These are phyloP conservation scores for Anguilla rostrata DNA, from an alignment of 2,113 vertebrate species.

Conservation along the genomic window DNA sequence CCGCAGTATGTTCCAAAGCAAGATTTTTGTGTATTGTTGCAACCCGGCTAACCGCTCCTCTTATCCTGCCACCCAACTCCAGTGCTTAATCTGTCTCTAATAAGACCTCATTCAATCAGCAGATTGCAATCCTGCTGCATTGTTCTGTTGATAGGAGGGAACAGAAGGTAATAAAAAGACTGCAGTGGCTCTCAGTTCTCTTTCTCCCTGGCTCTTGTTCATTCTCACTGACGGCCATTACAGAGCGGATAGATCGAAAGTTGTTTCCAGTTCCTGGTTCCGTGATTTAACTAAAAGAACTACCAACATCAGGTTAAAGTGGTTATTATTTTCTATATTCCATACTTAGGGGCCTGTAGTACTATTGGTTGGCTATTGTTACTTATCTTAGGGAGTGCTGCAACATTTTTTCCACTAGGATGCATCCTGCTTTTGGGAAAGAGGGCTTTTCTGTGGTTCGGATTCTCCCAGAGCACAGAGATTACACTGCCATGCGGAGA, in stretches of 20 bases:
- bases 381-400: background rate
- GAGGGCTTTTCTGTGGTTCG: background rate
- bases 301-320: no score
- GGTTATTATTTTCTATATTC: no score
- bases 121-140: constrained; percentile 44
- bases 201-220: no score
- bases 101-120: constrained; percentile 55
- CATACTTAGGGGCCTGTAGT: no score
- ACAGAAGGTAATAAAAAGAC: constrained; percentile 26
- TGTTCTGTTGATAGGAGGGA: constrained; percentile 48
- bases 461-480: background rate
- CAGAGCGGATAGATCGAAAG: no score
- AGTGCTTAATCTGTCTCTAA: constrained; percentile 43
- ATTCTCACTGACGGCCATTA: no score
- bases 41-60: background rate
- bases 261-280: no score
- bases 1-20: no score
- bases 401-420: constrained; percentile 9
- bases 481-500: background rate
- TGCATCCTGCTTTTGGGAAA: no score
- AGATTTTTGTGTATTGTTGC: background rate
- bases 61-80: background rate
- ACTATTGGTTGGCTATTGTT: no score
- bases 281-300: no score
- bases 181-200: no score